A percentile compares a stretch with the other conserved stretches of the same genome.
These are phyloP conservation scores for Sylvietta virens DNA, from an alignment of 2,113 vertebrate genomes.

Conservation along the genomic window DNA sequence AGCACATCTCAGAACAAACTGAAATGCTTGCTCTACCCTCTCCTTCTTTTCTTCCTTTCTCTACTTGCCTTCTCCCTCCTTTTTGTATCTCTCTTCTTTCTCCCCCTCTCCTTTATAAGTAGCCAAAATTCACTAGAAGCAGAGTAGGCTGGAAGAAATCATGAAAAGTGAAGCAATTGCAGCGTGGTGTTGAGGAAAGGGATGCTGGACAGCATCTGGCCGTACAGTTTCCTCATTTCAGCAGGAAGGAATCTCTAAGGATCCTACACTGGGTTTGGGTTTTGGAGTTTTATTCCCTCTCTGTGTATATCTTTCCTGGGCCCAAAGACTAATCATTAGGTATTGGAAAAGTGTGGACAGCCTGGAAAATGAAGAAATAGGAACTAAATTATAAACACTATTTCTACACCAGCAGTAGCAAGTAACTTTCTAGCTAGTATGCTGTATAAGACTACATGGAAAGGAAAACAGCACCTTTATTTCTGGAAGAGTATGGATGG, in stretches of 20 bases:
- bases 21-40: background rate
- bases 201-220: background rate
- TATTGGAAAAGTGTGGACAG: background rate
- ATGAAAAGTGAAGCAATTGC: rapidly evolving
- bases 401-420: background rate
- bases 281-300: background rate
- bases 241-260: background rate
- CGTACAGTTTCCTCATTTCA: background rate
- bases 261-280: background rate
- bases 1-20: background rate
- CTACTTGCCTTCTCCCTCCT: background rate
- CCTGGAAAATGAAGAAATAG: background rate
- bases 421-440: background rate
- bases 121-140: background rate
- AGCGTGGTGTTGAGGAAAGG: background rate
- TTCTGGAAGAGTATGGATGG: background rate
- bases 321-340: background rate
- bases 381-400: background rate
- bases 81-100: background rate
- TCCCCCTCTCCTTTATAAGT: background rate
- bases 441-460: background rate
- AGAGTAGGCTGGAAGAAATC: background rate
- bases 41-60: no score
- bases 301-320: background rate
- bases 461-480: background rate